Evolutionary conservation across 2,113 vertebrate genomes (phyloP).

Genomic region (Philantomba maxwellii): DNA sequence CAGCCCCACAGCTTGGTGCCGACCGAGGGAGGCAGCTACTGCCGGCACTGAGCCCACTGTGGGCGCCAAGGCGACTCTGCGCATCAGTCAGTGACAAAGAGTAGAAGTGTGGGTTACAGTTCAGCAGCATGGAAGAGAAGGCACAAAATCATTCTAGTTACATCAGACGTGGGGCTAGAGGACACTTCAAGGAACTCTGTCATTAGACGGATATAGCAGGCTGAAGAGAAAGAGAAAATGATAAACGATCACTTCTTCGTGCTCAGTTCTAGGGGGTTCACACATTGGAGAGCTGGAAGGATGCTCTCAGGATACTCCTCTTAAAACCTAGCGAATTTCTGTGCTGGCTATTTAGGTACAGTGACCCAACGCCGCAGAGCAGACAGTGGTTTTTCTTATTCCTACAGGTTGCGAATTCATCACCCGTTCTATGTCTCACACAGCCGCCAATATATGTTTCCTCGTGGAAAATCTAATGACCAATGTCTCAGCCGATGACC

Average conservation of each 20-base stretch:
- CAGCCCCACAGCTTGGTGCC: rapidly evolving
- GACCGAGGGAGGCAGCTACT: background rate
- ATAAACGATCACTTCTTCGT: background rate
- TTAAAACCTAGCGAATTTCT: background rate
- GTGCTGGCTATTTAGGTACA: background rate
- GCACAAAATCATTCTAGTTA: background rate
- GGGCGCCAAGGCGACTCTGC: background rate
- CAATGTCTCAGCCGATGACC: background rate
- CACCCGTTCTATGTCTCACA: rapidly evolving
- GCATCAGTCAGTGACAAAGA: background rate
- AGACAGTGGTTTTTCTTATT: rapidly evolving
- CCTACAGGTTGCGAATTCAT: background rate
- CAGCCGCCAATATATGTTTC: background rate
- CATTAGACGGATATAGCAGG: background rate
- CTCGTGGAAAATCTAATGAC: background rate
- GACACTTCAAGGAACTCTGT: background rate
- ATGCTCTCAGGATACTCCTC: background rate
- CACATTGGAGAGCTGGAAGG: rapidly evolving
- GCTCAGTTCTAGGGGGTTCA: background rate
- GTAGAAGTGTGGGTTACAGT: background rate
- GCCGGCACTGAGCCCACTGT: no score
- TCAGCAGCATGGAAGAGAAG: background rate
- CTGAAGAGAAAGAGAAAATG: background rate
- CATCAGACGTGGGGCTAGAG: background rate
- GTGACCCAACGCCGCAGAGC: background rate